phyloP scores from a whole-genome alignment of 2,113 vertebrate species.

The Bucco capensis region DNA sequence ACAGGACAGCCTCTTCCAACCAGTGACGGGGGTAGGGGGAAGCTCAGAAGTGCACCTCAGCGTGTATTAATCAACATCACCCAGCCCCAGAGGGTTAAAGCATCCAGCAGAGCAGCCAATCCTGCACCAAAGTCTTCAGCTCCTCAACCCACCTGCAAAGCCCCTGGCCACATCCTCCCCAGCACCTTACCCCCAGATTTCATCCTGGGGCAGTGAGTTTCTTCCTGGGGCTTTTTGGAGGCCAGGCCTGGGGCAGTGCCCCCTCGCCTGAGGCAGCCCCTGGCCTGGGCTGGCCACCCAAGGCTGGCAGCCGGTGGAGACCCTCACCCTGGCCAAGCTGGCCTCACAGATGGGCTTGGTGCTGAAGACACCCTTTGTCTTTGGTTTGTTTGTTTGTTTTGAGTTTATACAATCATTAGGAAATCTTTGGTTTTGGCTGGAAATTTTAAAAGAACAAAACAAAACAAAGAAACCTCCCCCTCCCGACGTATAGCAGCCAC shows the following conservation, averaged over 20 bases:
- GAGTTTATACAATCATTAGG: conserved; percentile 88
- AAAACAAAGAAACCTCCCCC: conserved; percentile 81
- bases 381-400: conserved; percentile 88
- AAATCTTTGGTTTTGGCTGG: conserved; percentile 89
- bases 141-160: conserved; percentile 69
- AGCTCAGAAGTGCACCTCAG: conserved; percentile 85
- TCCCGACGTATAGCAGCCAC: conserved; percentile 76
- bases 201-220: not conserved
- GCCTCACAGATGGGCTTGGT: conserved; percentile 61
- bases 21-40: conserved; percentile 71
- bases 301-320: not conserved
- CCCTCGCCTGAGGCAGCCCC: not conserved
- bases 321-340: not conserved
- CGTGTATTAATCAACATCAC: conserved; percentile 84
- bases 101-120: conserved; percentile 84
- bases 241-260: not conserved
- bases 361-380: conserved; percentile 78
- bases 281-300: not conserved
- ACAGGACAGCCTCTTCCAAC: conserved; percentile 83
- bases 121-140: conserved; percentile 69
- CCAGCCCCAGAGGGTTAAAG: conserved; percentile 80
- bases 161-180: not conserved
- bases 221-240: rapidly evolving
- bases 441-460: conserved; percentile 82
- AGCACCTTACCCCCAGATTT: not conserved